These are phyloP conservation scores for Lymantria monacha DNA, from an alignment of 2,888 invertebrate species.

Conservation along the genomic window DNA sequence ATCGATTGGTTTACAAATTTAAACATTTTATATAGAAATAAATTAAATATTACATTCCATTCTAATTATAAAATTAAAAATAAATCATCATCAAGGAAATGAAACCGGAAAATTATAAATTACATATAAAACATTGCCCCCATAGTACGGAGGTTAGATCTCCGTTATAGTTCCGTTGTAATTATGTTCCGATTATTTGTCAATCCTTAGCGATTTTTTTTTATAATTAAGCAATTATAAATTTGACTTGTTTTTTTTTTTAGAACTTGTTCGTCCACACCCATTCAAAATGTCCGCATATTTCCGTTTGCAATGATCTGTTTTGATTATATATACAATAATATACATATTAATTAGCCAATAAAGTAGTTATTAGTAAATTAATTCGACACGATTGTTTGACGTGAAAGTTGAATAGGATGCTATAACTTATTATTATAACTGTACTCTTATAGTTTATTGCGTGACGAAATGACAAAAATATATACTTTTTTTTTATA, in stretches of 20 bases:
- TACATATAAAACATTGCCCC: background rate
- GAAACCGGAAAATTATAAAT: background rate
- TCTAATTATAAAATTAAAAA: background rate
- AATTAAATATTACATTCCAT: no score
- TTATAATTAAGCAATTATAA: conserved; percentile 36
- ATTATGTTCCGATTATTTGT: conserved; percentile 32
- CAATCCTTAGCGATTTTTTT: conserved; percentile 33
- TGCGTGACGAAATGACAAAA: background rate
- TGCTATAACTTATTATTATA: background rate
- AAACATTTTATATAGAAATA: no score
- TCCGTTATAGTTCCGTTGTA: background rate
- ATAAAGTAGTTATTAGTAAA: conserved; percentile 4
- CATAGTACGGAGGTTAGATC: background rate
- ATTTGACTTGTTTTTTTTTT: conserved; percentile 31
- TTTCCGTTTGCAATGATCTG: conserved; percentile 22
- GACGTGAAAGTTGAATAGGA: conserved; percentile 8
- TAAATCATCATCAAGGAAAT: conserved; percentile 2
- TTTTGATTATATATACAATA: conserved; percentile 8
- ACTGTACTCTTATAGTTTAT: conserved; percentile 1
- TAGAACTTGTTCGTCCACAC: conserved; percentile 35
- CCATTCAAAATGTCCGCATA: conserved; percentile 23
- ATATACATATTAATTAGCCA: conserved; percentile 9
- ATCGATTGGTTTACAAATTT: no score
- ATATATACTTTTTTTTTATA: background rate
- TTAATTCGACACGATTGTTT: conserved; percentile 9